Percentiles rank a stretch among this genome's conserved stretches.
These are phyloP conservation scores for Sardina pilchardus DNA, from an alignment of 2,113 vertebrate species.

Conservation along the genomic window DNA sequence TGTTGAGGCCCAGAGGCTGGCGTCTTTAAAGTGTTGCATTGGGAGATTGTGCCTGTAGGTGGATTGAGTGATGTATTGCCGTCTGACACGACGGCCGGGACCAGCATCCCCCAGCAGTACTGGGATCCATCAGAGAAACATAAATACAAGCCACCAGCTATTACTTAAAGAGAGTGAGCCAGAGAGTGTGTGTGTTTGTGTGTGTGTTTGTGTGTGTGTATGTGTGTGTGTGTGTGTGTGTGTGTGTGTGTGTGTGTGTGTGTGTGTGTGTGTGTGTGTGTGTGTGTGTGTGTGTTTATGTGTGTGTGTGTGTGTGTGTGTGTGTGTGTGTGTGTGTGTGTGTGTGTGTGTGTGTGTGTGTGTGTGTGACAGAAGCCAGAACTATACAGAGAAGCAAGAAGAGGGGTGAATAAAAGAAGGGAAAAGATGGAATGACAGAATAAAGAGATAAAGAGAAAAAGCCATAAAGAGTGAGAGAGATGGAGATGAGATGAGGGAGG, in stretches of 20 bases:
- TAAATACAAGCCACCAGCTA: conserved; percentile 46
- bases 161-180: conserved; percentile 41
- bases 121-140: conserved; percentile 45
- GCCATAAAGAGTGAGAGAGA: no score
- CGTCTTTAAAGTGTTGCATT: conserved; percentile 17
- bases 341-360: neutral
- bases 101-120: conserved; percentile 24
- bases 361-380: no score
- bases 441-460: neutral
- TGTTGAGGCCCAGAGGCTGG: neutral
- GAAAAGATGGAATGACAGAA: neutral
- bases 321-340: neutral
- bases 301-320: neutral
- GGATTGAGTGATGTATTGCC: conserved; percentile 36
- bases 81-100: conserved; percentile 22
- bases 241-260: neutral
- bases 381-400: neutral
- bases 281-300: neutral
- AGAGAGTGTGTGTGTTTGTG: neutral
- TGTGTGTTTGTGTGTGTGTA: neutral
- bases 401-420: neutral
- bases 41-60: conserved; percentile 11
- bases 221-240: neutral
- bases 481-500: neutral
- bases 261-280: neutral